phyloP scores from a whole-genome alignment of 2,888 invertebrate species.

The Rhodophaea formosa region DNA sequence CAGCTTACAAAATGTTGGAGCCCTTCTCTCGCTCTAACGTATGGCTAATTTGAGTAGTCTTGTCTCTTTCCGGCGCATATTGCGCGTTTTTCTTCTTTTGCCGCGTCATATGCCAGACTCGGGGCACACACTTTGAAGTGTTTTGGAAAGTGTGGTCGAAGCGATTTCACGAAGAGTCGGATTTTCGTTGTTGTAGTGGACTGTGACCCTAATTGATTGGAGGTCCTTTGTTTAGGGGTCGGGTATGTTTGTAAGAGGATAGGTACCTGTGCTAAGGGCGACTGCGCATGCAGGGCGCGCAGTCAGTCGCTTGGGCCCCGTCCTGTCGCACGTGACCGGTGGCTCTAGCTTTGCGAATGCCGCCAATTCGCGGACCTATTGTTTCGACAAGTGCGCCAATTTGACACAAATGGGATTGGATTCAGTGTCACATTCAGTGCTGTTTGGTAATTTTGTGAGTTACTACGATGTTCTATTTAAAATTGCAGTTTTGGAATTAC shows the following conservation, averaged over 20 bases:
- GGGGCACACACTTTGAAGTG: conserved; percentile 59
- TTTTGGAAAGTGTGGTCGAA: conserved; percentile 52
- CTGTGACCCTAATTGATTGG: conserved; percentile 65
- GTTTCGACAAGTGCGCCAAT: conserved; percentile 56
- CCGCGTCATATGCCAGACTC: conserved; percentile 75
- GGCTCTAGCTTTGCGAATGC: conserved; percentile 38
- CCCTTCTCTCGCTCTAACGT: conserved; percentile 67
- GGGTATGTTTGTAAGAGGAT: conserved; percentile 65
- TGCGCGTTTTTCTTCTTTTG: conserved; percentile 81
- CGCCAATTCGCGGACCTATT: conserved; percentile 51
- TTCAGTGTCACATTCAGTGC: conserved; percentile 32
- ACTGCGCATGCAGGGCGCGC: conserved; percentile 73
- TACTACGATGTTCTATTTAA: not conserved
- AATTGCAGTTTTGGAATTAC: not conserved
- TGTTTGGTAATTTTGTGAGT: conserved; percentile 2
- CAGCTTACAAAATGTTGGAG: conserved; percentile 78
- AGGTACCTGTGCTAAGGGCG: conserved; percentile 57
- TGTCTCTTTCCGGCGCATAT: conserved; percentile 70
- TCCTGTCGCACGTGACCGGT: conserved; percentile 62
- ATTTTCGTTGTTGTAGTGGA: conserved; percentile 31
- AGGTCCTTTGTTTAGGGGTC: conserved; percentile 72
- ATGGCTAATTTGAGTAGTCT: conserved; percentile 59
- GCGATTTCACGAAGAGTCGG: conserved; percentile 39
- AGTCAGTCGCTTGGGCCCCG: conserved; percentile 59
- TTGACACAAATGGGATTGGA: conserved; percentile 50